These are phyloP conservation scores for Meliscaeva auricollis DNA, from an alignment of 2,888 invertebrate species.

Conservation along the genomic window DNA sequence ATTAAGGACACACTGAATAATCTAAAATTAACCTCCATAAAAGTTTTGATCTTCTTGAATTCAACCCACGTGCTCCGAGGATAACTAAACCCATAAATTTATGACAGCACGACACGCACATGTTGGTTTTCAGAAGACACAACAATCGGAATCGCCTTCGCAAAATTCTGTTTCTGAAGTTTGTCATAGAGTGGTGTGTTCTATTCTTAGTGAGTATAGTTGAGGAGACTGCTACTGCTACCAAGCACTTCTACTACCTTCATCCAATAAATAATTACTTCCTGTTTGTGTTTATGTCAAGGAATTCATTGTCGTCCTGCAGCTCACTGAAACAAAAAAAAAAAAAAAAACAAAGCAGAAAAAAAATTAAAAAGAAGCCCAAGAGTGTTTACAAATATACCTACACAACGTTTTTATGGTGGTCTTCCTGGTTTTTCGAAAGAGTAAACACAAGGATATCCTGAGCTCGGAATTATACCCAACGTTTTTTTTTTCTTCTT, in stretches of 20 bases:
- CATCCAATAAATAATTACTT: constrained; percentile 64
- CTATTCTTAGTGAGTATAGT: constrained; percentile 1
- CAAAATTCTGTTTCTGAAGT: constrained; percentile 14
- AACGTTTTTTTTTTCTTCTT: background rate
- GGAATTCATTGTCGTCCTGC: constrained; percentile 53
- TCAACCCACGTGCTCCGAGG: background rate
- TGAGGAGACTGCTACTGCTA: background rate
- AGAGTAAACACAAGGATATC: constrained; percentile 51
- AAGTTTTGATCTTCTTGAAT: constrained; percentile 6
- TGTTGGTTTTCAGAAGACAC: constrained; percentile 44
- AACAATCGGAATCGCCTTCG: background rate
- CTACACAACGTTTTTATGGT: constrained; percentile 6
- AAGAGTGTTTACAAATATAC: constrained; percentile 34
- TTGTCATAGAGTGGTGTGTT: background rate
- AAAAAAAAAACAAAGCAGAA: background rate
- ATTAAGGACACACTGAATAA: background rate
- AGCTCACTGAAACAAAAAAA: constrained; percentile 2
- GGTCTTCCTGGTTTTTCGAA: constrained; percentile 42
- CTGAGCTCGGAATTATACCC: constrained; percentile 14
- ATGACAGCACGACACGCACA: constrained; percentile 66
- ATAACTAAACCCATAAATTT: constrained; percentile 37
- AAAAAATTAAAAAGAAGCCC: background rate
- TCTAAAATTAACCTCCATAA: constrained; percentile 2
- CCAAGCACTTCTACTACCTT: constrained; percentile 6
- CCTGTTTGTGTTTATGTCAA: constrained; percentile 53